Conservation (phyloP, 2,113 vertebrate species). For the Suricata suricatta region DNA sequence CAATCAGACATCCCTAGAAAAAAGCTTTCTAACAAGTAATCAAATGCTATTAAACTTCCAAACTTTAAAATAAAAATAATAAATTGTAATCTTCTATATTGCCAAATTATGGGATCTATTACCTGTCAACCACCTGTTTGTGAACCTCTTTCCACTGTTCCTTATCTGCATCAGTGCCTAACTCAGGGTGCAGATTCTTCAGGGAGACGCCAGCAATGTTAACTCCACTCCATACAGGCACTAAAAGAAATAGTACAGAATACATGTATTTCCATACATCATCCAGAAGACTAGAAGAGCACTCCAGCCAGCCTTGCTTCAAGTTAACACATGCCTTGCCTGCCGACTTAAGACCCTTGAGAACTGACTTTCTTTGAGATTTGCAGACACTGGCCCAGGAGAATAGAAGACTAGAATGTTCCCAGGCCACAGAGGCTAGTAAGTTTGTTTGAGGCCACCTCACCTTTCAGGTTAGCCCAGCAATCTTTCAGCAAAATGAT, state of each 20-base stretch:
- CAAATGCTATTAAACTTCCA: not conserved
- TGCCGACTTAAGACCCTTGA: not conserved
- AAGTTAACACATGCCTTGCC: not conserved
- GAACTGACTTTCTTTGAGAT: not conserved
- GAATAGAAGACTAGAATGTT: not conserved
- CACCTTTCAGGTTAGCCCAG: not conserved
- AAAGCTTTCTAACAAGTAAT: not conserved
- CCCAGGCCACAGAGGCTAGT: not conserved
- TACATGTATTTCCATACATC: not conserved
- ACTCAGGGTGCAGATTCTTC: constrained; percentile 91
- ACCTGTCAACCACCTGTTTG: constrained; percentile 98
- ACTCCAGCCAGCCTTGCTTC: not conserved
- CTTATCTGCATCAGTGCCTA: constrained; percentile 91
- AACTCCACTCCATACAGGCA: constrained; percentile 98
- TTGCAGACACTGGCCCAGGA: not conserved
- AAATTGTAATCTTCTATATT: not conserved
- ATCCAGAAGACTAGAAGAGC: not conserved
- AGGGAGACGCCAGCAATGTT: constrained; percentile 96
- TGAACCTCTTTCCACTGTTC: constrained; percentile 96
- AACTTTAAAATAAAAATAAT: not conserved
- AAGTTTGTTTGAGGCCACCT: not conserved
- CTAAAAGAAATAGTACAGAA: constrained; percentile 80
- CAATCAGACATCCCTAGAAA: not conserved
- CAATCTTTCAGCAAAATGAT: not conserved
- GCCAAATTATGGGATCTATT: constrained; percentile 57